These are phyloP conservation scores for Silurus lanzhouensis DNA, from an alignment of 2,797 vertebrate species.

Conservation along the genomic window DNA sequence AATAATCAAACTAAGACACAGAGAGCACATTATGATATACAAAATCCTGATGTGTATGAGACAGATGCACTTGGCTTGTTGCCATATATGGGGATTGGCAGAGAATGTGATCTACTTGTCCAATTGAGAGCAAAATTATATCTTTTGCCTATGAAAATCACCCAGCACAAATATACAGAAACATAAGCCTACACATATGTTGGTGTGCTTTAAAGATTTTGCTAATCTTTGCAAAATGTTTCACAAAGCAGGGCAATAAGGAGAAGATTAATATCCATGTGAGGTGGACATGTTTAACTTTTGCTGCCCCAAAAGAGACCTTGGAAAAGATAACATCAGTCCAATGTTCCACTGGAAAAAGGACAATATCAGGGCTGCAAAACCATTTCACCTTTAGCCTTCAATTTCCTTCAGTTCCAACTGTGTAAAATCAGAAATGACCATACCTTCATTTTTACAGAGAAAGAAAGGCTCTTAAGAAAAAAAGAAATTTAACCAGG, in stretches of 20 bases:
- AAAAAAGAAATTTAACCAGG: slow-evolving; percentile 54
- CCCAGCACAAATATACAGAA: neutral
- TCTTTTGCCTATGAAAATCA: slow-evolving; percentile 38
- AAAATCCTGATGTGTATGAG: slow-evolving; percentile 4
- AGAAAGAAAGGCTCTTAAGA: slow-evolving; percentile 30
- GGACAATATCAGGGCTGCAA: neutral
- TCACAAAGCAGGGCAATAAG: slow-evolving; percentile 25
- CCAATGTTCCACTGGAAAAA: slow-evolving; percentile 16
- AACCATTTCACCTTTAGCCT: neutral
- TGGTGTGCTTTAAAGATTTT: slow-evolving; percentile 15
- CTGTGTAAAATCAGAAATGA: slow-evolving; percentile 43
- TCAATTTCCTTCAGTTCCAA: slow-evolving; percentile 19
- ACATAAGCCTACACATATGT: neutral
- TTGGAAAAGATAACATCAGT: slow-evolving; percentile 34
- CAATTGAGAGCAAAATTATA: slow-evolving; percentile 36
- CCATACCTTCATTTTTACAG: slow-evolving; percentile 64
- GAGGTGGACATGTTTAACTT: slow-evolving; percentile 16
- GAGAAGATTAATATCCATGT: slow-evolving; percentile 17
- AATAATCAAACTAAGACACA: slow-evolving; percentile 24
- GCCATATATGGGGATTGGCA: slow-evolving; percentile 19
- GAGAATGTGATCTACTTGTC: neutral
- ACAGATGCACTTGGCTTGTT: slow-evolving; percentile 31
- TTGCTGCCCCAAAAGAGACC: slow-evolving; percentile 20
- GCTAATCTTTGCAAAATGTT: slow-evolving; percentile 29
- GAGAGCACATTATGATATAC: neutral